phyloP scores from a whole-genome alignment of 2,888 invertebrate species.

The Acleris emargana region DNA sequence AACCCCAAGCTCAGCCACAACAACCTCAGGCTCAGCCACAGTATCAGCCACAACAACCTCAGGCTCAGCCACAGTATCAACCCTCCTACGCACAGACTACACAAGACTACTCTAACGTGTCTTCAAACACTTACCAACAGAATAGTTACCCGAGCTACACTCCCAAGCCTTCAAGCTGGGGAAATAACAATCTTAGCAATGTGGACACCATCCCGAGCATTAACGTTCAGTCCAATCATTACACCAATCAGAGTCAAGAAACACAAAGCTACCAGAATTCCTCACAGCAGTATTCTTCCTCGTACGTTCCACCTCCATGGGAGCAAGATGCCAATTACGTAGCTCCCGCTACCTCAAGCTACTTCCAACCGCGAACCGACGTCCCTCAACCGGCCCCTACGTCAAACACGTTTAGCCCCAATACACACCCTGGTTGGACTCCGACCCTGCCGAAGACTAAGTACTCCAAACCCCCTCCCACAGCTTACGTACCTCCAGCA shows the following conservation, averaged over 20 bases:
- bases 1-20: constrained; percentile 7
- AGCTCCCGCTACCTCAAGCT: constrained; percentile 58
- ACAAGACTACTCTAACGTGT: constrained; percentile 54
- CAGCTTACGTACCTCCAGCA: constrained; percentile 74
- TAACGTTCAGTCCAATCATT: constrained; percentile 58
- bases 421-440: constrained; percentile 59
- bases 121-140: constrained; percentile 51
- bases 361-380: constrained; percentile 51
- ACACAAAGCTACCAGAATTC: constrained; percentile 63
- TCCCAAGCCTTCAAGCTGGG: constrained; percentile 65
- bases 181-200: constrained; percentile 48
- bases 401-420: constrained; percentile 50
- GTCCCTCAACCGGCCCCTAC: constrained; percentile 48
- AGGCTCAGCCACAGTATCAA: constrained; percentile 46
- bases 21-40: constrained; percentile 34
- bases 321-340: constrained; percentile 72
- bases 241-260: constrained; percentile 57
- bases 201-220: constrained; percentile 45
- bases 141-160: constrained; percentile 57
- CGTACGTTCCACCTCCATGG: constrained; percentile 79
- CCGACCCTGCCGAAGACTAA: constrained; percentile 57
- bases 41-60: constrained; percentile 32
- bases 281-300: constrained; percentile 66
- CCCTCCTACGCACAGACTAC: constrained; percentile 58
- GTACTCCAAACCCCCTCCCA: constrained; percentile 66